Evolutionary conservation across 2,797 vertebrate species (phyloP), one percentile per base, ranked within the genome.

Genomic region (Tadarida brasiliensis): DNA sequence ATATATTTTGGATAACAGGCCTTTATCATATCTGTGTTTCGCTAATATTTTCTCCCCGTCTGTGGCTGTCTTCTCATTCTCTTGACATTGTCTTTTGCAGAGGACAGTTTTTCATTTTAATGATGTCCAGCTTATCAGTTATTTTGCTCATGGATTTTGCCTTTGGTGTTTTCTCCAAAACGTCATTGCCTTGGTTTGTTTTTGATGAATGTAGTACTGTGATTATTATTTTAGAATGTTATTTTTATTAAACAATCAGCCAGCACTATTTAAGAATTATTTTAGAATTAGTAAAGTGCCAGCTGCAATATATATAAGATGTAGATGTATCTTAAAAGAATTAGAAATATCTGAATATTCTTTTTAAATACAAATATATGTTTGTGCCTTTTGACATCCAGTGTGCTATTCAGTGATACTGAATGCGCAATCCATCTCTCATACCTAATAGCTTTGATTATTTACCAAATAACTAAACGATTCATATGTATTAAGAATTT

Each of bases 331-430:
- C 65, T 74, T 78, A 39, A 56, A 86, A 94, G 7, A 71, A 30
- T 6, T 88, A 35, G 49, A 22, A 90, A 28, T 47, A 71, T 20
- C 2, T 87, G 4, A 88, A 47, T 47, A 74, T 35, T 83, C 16
- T 63, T 56, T 95, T 94, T 87, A 90, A 96, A 92, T 86, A 82
- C 95, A 89, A 93, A 39, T 65, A 61, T 19, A 7, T 68, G 7
- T 91, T 65, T 88, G 5, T 78, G 19, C 5, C 30, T 94, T 85
- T 28, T 59, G 28, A 30, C 20, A 90, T 59, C 39, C 26, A 59
- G 49, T 56, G 20, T 78, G 65, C 47, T 22, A 71, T 20, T 61
- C 22, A 56, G 3, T 89, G 8, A 83, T 35, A 68, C 9, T 94
- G 24, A 93, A 65, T 82, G 7, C 61, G 11, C 24, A 2, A 11